Percentiles rank a stretch among this genome's conserved stretches.
phyloP scores from a whole-genome alignment of 2,797 vertebrate genomes.

The Xerus rutilus region DNA sequence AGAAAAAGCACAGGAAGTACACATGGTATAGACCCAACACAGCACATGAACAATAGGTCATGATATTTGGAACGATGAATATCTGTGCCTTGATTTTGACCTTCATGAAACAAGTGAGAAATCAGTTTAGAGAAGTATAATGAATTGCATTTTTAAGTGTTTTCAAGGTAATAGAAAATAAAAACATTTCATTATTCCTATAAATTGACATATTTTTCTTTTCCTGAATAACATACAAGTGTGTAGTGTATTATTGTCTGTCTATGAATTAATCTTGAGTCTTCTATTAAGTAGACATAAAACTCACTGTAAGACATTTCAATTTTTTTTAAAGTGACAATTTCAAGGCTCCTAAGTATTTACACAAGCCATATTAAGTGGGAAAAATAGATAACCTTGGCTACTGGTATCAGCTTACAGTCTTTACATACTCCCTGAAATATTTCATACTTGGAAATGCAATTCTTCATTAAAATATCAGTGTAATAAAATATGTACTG shows the following conservation, averaged over 20 bases:
- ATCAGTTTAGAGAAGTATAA: conserved; percentile 56
- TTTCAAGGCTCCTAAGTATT: conserved; percentile 57
- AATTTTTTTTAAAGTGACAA: not conserved
- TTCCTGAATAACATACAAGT: conserved; percentile 58
- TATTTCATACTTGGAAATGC: conserved; percentile 42
- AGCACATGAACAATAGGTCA: conserved; percentile 17
- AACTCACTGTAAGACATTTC: conserved; percentile 42
- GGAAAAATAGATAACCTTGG: not conserved
- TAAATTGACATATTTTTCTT: conserved; percentile 61
- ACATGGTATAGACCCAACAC: not conserved
- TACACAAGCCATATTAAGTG: not conserved
- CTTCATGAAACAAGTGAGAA: conserved; percentile 43
- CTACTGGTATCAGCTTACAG: not conserved
- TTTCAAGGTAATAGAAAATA: conserved; percentile 57
- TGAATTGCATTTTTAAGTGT: conserved; percentile 41
- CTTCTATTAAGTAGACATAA: conserved; percentile 46
- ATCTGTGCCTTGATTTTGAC: not conserved
- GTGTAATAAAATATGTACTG: conserved; percentile 42
- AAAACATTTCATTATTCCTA: conserved; percentile 63
- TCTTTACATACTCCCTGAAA: conserved; percentile 3
- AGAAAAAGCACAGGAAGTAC: not conserved
- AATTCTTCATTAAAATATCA: conserved; percentile 41
- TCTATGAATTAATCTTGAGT: conserved; percentile 53
- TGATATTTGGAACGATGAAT: not conserved
- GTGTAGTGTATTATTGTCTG: conserved; percentile 37